Conservation (phyloP, 2,113 vertebrate species). For the Gymnarchus niloticus region DNA sequence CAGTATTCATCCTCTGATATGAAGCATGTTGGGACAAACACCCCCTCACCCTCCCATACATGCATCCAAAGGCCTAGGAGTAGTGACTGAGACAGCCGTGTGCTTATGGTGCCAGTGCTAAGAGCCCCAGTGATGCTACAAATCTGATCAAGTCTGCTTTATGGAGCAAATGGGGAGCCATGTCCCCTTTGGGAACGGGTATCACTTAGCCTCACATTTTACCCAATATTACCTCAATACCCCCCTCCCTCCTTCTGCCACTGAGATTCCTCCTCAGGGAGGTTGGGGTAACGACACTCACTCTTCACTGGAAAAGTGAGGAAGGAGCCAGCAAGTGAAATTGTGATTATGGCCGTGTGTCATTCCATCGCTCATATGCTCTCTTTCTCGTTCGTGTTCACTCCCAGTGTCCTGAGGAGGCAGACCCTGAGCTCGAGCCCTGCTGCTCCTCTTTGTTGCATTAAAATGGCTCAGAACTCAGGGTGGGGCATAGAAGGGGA, state of each 20-base stretch:
- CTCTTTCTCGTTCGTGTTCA: background rate
- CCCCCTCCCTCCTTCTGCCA: background rate
- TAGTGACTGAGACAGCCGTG: background rate
- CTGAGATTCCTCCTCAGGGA: background rate
- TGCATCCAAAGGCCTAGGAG: background rate
- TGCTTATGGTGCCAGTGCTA: background rate
- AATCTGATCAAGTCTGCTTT: background rate
- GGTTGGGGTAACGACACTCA: background rate
- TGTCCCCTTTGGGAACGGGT: background rate
- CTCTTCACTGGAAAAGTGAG: background rate
- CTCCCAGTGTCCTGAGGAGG: conserved; percentile 20
- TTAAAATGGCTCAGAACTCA: background rate
- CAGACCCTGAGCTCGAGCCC: conserved; percentile 23
- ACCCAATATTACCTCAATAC: background rate
- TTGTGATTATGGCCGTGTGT: background rate
- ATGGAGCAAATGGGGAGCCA: background rate
- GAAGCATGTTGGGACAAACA: background rate
- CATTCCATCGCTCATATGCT: background rate
- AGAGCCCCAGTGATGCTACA: background rate
- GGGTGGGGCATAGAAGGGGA: background rate
- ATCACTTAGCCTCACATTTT: background rate
- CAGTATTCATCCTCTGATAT: background rate
- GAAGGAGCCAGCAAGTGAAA: background rate
- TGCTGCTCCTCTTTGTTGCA: conserved; percentile 20
- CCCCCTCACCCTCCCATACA: background rate